phyloP scores from a whole-genome alignment of 2,888 invertebrate genomes.

The Eubasilissa splendida region DNA sequence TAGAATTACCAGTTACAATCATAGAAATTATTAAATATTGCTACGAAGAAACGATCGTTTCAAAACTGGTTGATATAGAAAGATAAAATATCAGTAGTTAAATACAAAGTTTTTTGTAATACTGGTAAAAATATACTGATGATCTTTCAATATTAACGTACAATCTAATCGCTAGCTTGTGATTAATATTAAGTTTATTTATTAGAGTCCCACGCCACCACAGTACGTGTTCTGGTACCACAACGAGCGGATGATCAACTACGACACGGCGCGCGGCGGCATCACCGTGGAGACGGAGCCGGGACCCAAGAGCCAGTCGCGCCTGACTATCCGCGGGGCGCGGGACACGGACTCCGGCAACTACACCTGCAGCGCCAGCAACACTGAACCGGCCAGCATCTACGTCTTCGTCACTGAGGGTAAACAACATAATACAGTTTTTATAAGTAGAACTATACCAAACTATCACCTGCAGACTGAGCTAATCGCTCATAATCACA shows the following conservation, averaged over 20 bases:
- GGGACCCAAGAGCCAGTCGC: conserved; percentile 87
- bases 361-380: conserved; percentile 92
- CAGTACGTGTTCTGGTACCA: conserved; percentile 97
- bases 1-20: too few relatives aligned
- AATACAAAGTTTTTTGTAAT: too few relatives aligned
- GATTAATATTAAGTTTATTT: neutral
- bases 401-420: conserved; percentile 93
- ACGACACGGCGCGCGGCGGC: conserved; percentile 87
- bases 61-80: too few relatives aligned
- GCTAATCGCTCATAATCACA: too few relatives aligned
- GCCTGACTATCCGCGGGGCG: conserved; percentile 87
- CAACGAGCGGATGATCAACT: conserved; percentile 95
- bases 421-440: conserved; percentile 62
- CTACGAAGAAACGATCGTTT: too few relatives aligned
- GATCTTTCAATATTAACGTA: too few relatives aligned
- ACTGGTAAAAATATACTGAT: too few relatives aligned
- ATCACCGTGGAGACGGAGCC: conserved; percentile 88
- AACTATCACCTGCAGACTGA: too few relatives aligned
- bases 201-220: conserved; percentile 90
- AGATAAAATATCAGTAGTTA: too few relatives aligned
- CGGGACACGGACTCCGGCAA: conserved; percentile 90
- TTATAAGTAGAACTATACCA: too few relatives aligned
- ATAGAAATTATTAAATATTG: too few relatives aligned
- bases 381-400: conserved; percentile 91
- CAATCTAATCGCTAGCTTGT: too few relatives aligned